These are phyloP conservation scores for Sminthurides aquaticus DNA, from an alignment of 2,888 invertebrate species.

Conservation along the genomic window DNA sequence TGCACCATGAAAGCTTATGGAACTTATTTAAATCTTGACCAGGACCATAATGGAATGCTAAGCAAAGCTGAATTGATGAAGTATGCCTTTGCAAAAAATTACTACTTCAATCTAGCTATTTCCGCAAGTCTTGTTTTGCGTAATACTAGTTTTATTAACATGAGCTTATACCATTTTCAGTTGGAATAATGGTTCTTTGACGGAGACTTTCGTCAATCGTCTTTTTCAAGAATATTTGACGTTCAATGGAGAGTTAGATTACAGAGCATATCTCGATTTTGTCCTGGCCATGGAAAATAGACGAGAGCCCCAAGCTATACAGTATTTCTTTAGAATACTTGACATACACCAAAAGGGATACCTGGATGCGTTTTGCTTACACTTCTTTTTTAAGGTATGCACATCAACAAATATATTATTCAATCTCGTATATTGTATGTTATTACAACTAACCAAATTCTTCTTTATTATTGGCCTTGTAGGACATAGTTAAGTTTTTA, in stretches of 20 bases:
- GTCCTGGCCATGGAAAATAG: slow-evolving; percentile 88
- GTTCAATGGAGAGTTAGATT: slow-evolving; percentile 92
- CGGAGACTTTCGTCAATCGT: slow-evolving; percentile 79
- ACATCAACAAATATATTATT: too few relatives aligned
- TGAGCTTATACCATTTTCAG: slow-evolving; percentile 52
- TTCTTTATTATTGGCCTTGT: too few relatives aligned
- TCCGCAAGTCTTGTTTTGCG: background rate
- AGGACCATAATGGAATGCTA: slow-evolving; percentile 92
- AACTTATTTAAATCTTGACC: slow-evolving; percentile 85
- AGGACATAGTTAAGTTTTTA: slow-evolving; percentile 89
- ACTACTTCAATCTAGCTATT: too few relatives aligned
- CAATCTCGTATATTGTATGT: background rate
- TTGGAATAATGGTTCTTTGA: slow-evolving; percentile 84
- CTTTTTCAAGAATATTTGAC: slow-evolving; percentile 93
- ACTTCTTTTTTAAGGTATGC: slow-evolving; percentile 78
- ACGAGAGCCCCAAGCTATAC: slow-evolving; percentile 80
- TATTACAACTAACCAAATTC: background rate
- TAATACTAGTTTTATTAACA: too few relatives aligned
- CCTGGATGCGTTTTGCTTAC: slow-evolving; percentile 79
- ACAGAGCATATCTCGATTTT: slow-evolving; percentile 91
- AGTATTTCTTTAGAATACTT: slow-evolving; percentile 69
- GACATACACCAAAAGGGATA: slow-evolving; percentile 83
- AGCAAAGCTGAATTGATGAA: slow-evolving; percentile 81
- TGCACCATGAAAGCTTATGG: slow-evolving; percentile 85
- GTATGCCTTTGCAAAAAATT: slow-evolving; percentile 48